Evolutionary conservation across 2,113 vertebrate species (phyloP), one percentile per base, ranked within the genome.

Genomic region (Proterorhinus semilunaris): DNA sequence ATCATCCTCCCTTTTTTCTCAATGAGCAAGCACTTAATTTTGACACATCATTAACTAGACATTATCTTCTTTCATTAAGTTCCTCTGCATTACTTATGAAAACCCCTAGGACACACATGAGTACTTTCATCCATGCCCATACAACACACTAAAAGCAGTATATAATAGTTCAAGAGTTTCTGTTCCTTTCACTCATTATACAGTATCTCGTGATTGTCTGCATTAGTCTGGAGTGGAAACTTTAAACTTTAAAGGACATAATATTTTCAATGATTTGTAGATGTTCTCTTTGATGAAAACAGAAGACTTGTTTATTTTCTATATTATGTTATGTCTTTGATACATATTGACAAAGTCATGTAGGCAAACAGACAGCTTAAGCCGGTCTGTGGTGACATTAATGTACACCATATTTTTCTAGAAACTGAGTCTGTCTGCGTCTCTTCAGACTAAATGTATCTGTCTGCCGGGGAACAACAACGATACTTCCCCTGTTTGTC

Each of bases 41-140:
- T 90, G 88, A 88, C 85, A 90, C 85, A 86, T 87, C 87, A 91
- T 92, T 91, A 89, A 86, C 85, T 78, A 81, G 82, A 87, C 87
- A 84, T 91, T 90, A 89, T 90, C 83, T 87, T 90, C 83, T 87
- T 90, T 88, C 85, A 89, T 90, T 86, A 91, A 86, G 78, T 68
- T 65, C 75, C 80, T 86, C 83, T 66, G 74, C 79, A 88, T 90
- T 89, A 87, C 80, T 86, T 87, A 88, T 87, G 86, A 78, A 86
- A 83, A 81, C 79, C 65, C 79, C 59, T 65, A 83, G 75, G 81
- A 83, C 72, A 70, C 71, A 66, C 70, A 69, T 62, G 59, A 69
- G 62, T 65, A 87, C 82, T 72, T 66, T 42, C 43, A 27, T 13
- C 27, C 55, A 8, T 44, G 3, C 58, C 43, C 58, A 61, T 36